phyloP scores from a whole-genome alignment of 1,140 invertebrate species.

The Stratiolaelaps scimitus region DNA sequence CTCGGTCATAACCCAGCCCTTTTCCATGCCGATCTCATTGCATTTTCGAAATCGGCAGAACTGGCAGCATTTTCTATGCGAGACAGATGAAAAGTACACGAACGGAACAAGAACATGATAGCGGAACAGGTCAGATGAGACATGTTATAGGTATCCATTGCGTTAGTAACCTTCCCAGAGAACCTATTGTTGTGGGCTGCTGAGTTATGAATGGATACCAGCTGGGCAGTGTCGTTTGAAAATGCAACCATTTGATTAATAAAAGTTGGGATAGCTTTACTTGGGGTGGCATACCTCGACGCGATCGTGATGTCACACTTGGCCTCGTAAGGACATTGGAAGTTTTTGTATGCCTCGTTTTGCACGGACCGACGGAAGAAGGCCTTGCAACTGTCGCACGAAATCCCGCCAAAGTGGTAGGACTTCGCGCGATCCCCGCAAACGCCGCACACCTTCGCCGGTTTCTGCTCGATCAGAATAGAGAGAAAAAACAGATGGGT shows the following conservation, averaged over 20 bases:
- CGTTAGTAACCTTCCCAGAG: no score
- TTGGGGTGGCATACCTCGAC: constrained; percentile 37
- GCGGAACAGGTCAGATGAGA: no score
- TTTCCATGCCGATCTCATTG: constrained; percentile 44
- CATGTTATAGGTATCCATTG: no score
- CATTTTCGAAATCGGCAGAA: constrained; percentile 43
- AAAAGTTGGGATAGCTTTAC: background rate
- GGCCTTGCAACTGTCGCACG: constrained; percentile 43
- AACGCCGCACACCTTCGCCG: constrained; percentile 43
- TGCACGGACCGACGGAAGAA: constrained; percentile 43
- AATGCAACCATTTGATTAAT: no score
- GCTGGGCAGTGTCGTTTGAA: no score
- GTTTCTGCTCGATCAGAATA: background rate
- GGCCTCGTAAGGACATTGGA: constrained; percentile 40
- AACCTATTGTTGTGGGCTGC: no score
- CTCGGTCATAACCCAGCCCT: constrained; percentile 45
- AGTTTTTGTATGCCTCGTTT: constrained; percentile 39
- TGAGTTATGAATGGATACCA: no score
- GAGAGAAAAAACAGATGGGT: no score
- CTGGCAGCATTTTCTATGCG: constrained; percentile 39
- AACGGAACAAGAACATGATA: no score
- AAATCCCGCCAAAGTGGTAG: constrained; percentile 43
- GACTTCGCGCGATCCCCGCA: constrained; percentile 42
- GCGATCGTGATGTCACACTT: constrained; percentile 40
- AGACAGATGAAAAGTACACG: background rate